Conservation (phyloP, 2,888 invertebrate genomes). For the Trimorus sp. region DNA sequence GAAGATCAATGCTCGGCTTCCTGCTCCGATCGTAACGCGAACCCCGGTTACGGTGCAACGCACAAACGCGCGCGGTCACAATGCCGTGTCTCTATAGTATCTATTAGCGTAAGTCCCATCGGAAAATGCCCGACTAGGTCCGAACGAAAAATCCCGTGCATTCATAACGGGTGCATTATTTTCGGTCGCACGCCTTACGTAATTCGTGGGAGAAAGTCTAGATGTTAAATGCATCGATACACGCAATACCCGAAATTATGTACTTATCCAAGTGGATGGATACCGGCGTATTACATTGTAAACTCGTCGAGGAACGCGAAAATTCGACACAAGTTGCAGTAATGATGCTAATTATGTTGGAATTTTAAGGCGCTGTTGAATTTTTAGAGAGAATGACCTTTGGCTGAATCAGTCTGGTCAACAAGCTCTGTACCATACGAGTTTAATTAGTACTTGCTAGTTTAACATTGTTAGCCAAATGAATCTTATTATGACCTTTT, state of each 20-base stretch:
- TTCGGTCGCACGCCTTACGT: constrained; percentile 26
- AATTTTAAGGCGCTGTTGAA: too few species aligned
- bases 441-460: too few species aligned
- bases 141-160: constrained; percentile 23
- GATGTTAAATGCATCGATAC: constrained; percentile 22
- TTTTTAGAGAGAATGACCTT: too few species aligned
- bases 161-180: constrained; percentile 34
- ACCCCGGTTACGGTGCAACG: constrained; percentile 39
- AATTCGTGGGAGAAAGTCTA: constrained; percentile 40
- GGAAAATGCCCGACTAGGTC: constrained; percentile 5
- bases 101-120: background rate
- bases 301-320: too few species aligned
- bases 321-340: too few species aligned
- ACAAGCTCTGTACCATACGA: too few species aligned
- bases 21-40: constrained; percentile 35
- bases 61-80: constrained; percentile 18
- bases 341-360: background rate
- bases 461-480: too few species aligned
- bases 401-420: too few species aligned
- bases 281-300: background rate
- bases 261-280: background rate
- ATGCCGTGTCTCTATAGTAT: background rate
- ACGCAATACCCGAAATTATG: constrained; percentile 42
- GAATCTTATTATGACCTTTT: too few species aligned
- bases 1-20: constrained; percentile 35